A percentile compares a stretch with the other conserved stretches of the same genome.
phyloP scores from a whole-genome alignment of 2,797 vertebrate species.

The Decapterus maruadsi region DNA sequence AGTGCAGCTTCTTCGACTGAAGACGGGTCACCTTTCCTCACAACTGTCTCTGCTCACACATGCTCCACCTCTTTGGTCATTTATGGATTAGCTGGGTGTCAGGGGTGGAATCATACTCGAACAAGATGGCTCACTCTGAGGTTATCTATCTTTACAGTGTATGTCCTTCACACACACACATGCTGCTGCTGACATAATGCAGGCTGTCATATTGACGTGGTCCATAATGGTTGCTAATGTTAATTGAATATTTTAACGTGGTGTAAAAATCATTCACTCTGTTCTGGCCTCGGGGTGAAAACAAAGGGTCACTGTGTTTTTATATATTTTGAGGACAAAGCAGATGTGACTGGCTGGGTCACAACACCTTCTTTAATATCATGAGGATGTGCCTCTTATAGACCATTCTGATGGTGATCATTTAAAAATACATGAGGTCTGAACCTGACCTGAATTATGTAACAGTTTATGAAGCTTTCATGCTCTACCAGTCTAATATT shows the following conservation, averaged over 20 bases:
- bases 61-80: too few relatives aligned
- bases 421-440: background rate
- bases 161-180: background rate
- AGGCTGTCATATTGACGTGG: conserved; percentile 41
- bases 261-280: conserved; percentile 12
- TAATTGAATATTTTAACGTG: conserved; percentile 51
- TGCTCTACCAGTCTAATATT: background rate
- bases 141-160: too few relatives aligned
- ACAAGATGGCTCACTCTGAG: too few relatives aligned
- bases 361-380: conserved; percentile 11
- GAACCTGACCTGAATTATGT: background rate
- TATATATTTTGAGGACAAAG: background rate
- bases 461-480: background rate
- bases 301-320: too few relatives aligned
- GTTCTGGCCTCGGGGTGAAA: conserved; percentile 18
- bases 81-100: too few relatives aligned
- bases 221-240: conserved; percentile 56
- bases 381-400: background rate
- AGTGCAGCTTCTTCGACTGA: too few relatives aligned
- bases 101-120: too few relatives aligned
- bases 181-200: conserved; percentile 33
- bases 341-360: conserved; percentile 23
- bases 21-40: too few relatives aligned
- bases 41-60: too few relatives aligned
- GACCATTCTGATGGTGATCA: background rate